Conservation (phyloP, 2,888 invertebrate species). For the Drosophila longiperda region DNA sequence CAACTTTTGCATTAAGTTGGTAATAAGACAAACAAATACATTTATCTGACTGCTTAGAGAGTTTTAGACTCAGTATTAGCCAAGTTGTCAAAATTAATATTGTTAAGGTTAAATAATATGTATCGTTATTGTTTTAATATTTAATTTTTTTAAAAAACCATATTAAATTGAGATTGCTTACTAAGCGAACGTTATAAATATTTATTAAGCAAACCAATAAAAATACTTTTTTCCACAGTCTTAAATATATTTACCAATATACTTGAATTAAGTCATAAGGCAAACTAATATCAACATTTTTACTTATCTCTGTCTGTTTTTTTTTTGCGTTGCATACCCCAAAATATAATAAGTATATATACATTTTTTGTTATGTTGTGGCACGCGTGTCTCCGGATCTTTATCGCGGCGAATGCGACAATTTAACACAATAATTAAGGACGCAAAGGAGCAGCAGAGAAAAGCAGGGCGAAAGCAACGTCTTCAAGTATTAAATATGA, state of each 20-base stretch:
- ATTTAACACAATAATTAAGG: constrained; percentile 54
- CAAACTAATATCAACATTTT: background rate
- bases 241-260: background rate
- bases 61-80: background rate
- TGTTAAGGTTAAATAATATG: background rate
- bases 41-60: constrained; percentile 6
- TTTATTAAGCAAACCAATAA: no score
- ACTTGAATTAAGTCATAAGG: background rate
- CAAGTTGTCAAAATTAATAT: background rate
- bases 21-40: constrained; percentile 14
- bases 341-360: constrained; percentile 5
- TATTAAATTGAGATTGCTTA: background rate
- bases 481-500: constrained; percentile 14
- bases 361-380: constrained; percentile 26
- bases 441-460: constrained; percentile 4
- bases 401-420: constrained; percentile 40
- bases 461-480: background rate
- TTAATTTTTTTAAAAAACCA: background rate
- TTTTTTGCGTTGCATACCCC: background rate
- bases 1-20: constrained; percentile 40
- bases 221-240: background rate
- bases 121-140: background rate
- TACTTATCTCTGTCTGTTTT: background rate
- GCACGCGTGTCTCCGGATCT: constrained; percentile 31
- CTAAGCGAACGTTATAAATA: no score